These are phyloP conservation scores for Loxodonta africana DNA, from an alignment of 2,113 vertebrate genomes.

Conservation along the genomic window DNA sequence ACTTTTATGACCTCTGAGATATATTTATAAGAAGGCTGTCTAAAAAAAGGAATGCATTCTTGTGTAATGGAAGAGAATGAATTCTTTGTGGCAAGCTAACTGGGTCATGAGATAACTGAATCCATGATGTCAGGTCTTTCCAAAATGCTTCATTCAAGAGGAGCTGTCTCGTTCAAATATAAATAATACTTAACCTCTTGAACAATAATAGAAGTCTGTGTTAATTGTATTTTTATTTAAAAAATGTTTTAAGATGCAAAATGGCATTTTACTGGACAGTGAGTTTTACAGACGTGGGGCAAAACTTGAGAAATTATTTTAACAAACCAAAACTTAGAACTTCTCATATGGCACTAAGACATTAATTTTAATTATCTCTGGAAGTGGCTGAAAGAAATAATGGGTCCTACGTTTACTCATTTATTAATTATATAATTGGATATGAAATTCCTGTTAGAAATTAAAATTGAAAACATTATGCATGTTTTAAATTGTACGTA, in stretches of 20 bases:
- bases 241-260: not conserved
- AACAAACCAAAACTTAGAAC: constrained; percentile 5
- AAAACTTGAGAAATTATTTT: not conserved
- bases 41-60: constrained; percentile 4
- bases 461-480: not conserved
- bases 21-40: not conserved
- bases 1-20: not conserved
- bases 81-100: constrained; percentile 32
- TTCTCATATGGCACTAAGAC: not conserved
- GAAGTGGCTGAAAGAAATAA: constrained; percentile 39
- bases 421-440: not conserved
- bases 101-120: constrained; percentile 52
- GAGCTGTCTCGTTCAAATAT: not conserved
- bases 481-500: not conserved
- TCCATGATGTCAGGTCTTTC: not conserved
- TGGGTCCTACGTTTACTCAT: not conserved
- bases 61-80: not conserved
- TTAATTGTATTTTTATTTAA: not conserved
- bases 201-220: constrained; percentile 7
- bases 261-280: not conserved
- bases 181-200: not conserved
- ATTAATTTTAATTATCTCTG: constrained; percentile 26
- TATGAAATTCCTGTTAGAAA: constrained; percentile 6
- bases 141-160: constrained; percentile 8
- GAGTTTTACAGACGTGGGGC: not conserved